Base-by-base conservation (phyloP, 2,797 vertebrate genomes). In the Astyanax mexicanus region DNA sequence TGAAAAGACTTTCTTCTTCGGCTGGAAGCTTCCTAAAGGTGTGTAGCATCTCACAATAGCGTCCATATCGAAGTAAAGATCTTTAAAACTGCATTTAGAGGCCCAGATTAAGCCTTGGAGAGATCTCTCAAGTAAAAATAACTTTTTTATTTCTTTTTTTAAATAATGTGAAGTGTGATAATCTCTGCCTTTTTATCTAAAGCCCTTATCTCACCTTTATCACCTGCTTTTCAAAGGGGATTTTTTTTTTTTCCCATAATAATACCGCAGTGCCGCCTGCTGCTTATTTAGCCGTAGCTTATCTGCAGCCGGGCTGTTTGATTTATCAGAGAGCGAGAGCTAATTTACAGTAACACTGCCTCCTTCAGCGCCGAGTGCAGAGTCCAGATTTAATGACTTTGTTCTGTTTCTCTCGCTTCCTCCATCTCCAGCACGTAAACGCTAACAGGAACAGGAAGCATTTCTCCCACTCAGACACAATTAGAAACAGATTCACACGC, bases 321-420 rank as follows among this genome's bases (percentile, higher is more conserved):
- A 90, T 91, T 89, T 90, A 89, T 82, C 86, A 79, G 81, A 78
- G 66, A 74, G 78, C 72, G 83, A 17, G 54, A 17, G 54, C 86
- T 86, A 74, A 74, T 89, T 90, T 86, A 86, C 85, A 84, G 81
- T 87, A 89, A 86, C 86, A 88, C 80, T 77, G 37, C 51, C 85
- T 92, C 89, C 91, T 92, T 90, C 87, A 88, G 86, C 79, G 85
- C 79, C 82, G 85, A 74, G 86, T 80, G 67, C n/a, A n/a, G n/a
- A n/a, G 82, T 89, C 79, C 88, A 84, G 88, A 90, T 89, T 87
- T 86, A 87, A 89, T 90, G 85, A 87, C 89, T 83, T 27, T 27
- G 15, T 38, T 8, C 21, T n/a, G 21, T n/a, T 35, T 66, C 49
- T 60, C 21, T 40, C 2, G 3, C 27, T 35, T 27, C 55, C 15